Evolutionary conservation across 2,888 invertebrate genomes (phyloP).

Genomic region (Heliothis peltigera): DNA sequence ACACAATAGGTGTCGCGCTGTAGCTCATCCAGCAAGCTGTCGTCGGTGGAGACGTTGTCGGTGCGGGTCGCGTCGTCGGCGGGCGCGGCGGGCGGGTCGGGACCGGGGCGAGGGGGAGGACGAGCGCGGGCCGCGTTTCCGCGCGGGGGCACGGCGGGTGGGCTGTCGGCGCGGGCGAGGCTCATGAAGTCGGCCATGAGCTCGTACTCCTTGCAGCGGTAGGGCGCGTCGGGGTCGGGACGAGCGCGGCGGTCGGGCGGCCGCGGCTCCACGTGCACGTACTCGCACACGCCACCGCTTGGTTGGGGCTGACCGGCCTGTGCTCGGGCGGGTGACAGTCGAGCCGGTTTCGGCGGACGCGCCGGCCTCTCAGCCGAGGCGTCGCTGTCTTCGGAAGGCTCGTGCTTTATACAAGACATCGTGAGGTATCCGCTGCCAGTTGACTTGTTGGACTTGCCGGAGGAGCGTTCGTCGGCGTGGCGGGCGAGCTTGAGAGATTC

Average conservation of each 20-base stretch:
- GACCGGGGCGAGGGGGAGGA: conserved; percentile 68
- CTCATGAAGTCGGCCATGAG: conserved; percentile 82
- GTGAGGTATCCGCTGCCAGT: conserved; percentile 84
- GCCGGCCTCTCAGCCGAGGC: conserved; percentile 79
- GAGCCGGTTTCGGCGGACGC: conserved; percentile 82
- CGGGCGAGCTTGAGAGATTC: conserved; percentile 82
- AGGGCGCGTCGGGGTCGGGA: conserved; percentile 59
- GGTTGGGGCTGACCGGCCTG: conserved; percentile 66
- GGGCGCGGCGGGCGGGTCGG: conserved; percentile 89
- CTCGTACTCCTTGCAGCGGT: conserved; percentile 80
- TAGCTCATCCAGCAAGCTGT: conserved; percentile 85
- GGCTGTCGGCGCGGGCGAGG: conserved; percentile 65
- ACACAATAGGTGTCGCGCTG: conserved; percentile 83
- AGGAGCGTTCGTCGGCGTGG: conserved; percentile 81
- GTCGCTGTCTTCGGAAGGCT: conserved; percentile 82
- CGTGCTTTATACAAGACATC: conserved; percentile 84
- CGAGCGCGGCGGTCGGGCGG: conserved; percentile 80
- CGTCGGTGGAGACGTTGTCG: conserved; percentile 78
- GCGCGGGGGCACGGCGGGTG: conserved; percentile 77
- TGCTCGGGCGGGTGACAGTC: conserved; percentile 77
- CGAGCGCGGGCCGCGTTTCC: conserved; percentile 68
- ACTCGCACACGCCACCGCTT: conserved; percentile 73
- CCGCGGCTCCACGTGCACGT: conserved; percentile 86
- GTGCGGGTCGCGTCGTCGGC: conserved; percentile 88
- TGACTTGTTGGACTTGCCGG: conserved; percentile 81